Base-by-base conservation (phyloP, 2,113 vertebrate species). In the Phocoena sinus region DNA sequence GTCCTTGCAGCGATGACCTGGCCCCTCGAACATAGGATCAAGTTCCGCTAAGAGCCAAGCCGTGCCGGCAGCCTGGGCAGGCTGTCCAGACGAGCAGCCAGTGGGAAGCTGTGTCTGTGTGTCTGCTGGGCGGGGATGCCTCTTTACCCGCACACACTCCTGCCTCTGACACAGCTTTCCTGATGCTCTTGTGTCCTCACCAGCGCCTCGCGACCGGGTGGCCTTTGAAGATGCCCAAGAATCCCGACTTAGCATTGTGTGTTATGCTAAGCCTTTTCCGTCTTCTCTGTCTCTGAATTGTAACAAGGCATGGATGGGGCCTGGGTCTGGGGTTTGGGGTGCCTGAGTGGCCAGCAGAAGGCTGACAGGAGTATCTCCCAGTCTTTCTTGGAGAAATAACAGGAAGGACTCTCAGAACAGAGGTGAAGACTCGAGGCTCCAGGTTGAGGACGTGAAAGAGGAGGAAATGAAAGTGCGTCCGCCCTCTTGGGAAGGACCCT, bases 51-150 rank as follows among this genome's bases (percentile, higher is more conserved):
- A 41, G n/a, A 41, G 23, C 33, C 11, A 58, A 41, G n/a, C 17
- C 41, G 25, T 25, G 60, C 44, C 1, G 5, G 38, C 80, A 71
- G 58, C 56, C 56, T 6, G 33, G 79, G 15, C 60, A 79, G 83
- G 89, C 71, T 44, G 33, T 95, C 83, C 92, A 83, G 84, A 84
- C 21, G 21, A 76, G 47, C 26, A 36, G 44, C 44, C 44, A 2
- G 38, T 76, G 91, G 97, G 95, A 95, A 95, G 89, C 77, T 2
- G 0, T 8, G 12, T 44, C 84, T 85, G 81, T 11, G 33, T 10
- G 44, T 44, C 68, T 60, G 67, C n/a, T 8, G 47, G 26, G 53
- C 33, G 28, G 41, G 53, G 44, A 50, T 10, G 28, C 10, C 8
- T 74, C 58, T 68, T 47, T 1, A 6, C 53, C 38, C 53, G 80